Evolutionary conservation across 1,140 invertebrate species (phyloP).

Genomic region (Dendroctonus ponderosae): DNA sequence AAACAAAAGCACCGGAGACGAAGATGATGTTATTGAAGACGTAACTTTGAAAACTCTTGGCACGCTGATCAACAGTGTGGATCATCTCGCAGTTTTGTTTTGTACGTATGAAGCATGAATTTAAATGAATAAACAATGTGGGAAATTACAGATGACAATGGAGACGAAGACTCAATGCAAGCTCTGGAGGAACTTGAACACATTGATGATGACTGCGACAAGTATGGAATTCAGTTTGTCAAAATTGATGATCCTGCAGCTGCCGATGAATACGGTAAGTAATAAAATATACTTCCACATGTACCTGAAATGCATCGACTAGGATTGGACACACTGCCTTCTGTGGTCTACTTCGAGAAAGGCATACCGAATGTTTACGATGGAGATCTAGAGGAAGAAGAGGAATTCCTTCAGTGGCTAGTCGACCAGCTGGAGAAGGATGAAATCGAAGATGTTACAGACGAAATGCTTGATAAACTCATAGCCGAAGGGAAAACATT

Average conservation of each 20-base stretch:
- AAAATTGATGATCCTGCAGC: constrained; percentile 86
- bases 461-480: constrained; percentile 88
- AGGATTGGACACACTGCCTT: constrained; percentile 74
- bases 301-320: background rate
- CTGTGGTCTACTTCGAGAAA: constrained; percentile 91
- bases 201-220: constrained; percentile 90
- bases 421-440: constrained; percentile 83
- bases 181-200: constrained; percentile 84
- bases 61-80: constrained; percentile 85
- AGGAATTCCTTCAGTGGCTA: constrained; percentile 87
- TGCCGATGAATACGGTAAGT: constrained; percentile 69
- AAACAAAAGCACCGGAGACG: constrained; percentile 89
- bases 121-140: background rate
- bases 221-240: constrained; percentile 89
- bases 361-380: constrained; percentile 90
- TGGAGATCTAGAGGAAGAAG: constrained; percentile 87
- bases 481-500: constrained; percentile 86
- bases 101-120: constrained; percentile 62
- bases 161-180: constrained; percentile 79
- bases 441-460: constrained; percentile 93
- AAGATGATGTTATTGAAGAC: constrained; percentile 91
- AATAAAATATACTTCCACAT: background rate
- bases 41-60: constrained; percentile 84
- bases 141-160: constrained; percentile 59
- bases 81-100: constrained; percentile 89